phyloP scores from a whole-genome alignment of 2,888 invertebrate genomes.

The Catocala sponsa region DNA sequence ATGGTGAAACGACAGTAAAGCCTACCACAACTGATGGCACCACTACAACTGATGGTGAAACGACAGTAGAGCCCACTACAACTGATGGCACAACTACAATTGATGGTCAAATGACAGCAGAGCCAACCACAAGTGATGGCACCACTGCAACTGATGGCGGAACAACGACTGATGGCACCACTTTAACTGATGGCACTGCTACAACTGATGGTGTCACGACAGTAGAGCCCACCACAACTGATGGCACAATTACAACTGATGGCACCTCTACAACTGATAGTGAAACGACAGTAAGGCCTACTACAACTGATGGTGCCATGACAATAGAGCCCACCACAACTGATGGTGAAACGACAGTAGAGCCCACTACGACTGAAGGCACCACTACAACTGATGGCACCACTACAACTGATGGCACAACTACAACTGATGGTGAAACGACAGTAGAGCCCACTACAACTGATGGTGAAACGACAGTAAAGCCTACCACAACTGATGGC shows the following conservation, averaged over 20 bases:
- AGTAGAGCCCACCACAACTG: no score
- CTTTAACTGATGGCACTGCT: no score
- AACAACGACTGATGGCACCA: no score
- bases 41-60: conserved; percentile 14
- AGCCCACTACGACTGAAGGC: background rate
- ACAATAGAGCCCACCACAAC: no score
- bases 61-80: background rate
- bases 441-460: conserved; percentile 1
- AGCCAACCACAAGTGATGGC: no score
- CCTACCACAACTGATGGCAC: background rate
- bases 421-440: conserved; percentile 16
- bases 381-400: conserved; percentile 5
- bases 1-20: conserved; percentile 1
- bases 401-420: conserved; percentile 2
- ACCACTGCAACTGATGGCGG: no score
- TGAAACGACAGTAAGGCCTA: background rate
- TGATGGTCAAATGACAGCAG: conserved; percentile 11
- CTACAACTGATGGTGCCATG: no score
- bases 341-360: background rate
- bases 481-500: conserved; percentile 6
- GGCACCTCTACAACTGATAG: no score
- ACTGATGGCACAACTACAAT: conserved; percentile 14
- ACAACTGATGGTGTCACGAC: no score
- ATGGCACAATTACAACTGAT: no score
- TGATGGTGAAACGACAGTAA: background rate